Conservation (phyloP, 2,888 invertebrate species). For the Lasius fuliginosus region DNA sequence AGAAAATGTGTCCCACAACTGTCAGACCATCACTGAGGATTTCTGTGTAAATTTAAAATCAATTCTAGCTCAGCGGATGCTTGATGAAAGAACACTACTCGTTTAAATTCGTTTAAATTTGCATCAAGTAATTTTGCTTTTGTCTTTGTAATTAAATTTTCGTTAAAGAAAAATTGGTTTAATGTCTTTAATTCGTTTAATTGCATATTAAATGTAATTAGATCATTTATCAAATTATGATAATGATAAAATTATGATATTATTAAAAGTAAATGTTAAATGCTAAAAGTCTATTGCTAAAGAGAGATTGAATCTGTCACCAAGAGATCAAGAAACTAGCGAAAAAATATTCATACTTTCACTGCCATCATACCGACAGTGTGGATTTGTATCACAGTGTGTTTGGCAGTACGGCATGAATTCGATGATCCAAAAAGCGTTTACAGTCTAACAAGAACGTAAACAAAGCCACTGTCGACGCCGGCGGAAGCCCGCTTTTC, state of each 20-base stretch:
- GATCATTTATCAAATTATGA: background rate
- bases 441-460: conserved; percentile 61
- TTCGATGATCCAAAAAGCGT: conserved; percentile 67
- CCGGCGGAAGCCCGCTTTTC: conserved; percentile 53
- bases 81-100: background rate
- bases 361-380: conserved; percentile 18
- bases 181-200: background rate
- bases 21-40: background rate
- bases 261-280: too few species aligned
- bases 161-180: background rate
- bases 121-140: background rate
- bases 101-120: background rate
- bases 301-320: background rate
- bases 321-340: background rate
- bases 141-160: background rate
- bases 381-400: conserved; percentile 38
- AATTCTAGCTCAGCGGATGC: background rate
- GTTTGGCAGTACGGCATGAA: conserved; percentile 60
- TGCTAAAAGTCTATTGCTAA: conserved; percentile 6
- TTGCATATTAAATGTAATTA: conserved; percentile 4
- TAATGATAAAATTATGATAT: conserved; percentile 26
- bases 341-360: conserved; percentile 21
- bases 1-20: background rate
- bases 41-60: background rate
- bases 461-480: conserved; percentile 65